Evolutionary conservation across 2,113 vertebrate genomes (phyloP).

Genomic region (Tapirus terrestris): DNA sequence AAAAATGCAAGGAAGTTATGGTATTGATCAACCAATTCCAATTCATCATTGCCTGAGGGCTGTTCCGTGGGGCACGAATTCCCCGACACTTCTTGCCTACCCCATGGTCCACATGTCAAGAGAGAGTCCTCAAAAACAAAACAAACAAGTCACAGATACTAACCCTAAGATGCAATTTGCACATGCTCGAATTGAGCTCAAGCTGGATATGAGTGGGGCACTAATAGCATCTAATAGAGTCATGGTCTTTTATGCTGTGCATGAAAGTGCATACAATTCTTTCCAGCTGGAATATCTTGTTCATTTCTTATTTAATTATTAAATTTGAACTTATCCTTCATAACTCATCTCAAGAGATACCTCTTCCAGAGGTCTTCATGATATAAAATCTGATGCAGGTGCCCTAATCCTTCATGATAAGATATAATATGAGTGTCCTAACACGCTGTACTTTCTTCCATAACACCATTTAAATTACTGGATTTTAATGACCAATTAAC

Average conservation of each 20-base stretch:
- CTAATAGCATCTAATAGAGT: rapidly evolving
- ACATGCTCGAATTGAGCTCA: background rate
- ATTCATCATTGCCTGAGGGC: background rate
- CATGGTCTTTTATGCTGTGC: rapidly evolving
- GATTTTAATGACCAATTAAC: background rate
- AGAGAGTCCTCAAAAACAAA: background rate
- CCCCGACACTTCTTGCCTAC: background rate
- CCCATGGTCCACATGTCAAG: background rate
- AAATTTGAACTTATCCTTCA: background rate
- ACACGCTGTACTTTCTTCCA: background rate
- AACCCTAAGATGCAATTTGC: background rate
- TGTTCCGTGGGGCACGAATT: background rate
- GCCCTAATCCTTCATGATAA: background rate
- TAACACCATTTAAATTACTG: background rate
- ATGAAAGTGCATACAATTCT: background rate
- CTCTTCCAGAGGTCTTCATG: background rate
- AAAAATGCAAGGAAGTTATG: background rate
- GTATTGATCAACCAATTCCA: background rate
- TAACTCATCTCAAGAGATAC: background rate
- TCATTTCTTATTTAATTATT: background rate
- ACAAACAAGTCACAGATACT: background rate
- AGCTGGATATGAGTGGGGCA: too few species aligned
- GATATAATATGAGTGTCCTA: background rate
- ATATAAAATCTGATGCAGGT: background rate
- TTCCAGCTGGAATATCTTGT: background rate